Conservation (phyloP, 2,113 vertebrate species). For the Calidris pygmaea region DNA sequence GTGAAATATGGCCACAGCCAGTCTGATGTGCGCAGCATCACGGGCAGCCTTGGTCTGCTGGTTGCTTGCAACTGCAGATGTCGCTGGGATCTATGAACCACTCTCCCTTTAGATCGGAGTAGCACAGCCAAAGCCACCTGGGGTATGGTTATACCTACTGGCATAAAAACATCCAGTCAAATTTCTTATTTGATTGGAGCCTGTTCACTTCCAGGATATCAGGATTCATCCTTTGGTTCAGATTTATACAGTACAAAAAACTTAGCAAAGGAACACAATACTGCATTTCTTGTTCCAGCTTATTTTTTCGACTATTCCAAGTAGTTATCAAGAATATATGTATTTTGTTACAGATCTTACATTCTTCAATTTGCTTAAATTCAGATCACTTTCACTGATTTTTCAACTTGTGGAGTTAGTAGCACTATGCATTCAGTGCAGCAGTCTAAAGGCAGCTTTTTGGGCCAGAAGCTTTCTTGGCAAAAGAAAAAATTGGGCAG, state of each 20-base stretch:
- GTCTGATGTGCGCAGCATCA: background rate
- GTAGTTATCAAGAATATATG: background rate
- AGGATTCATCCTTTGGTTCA: background rate
- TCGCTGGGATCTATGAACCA: background rate
- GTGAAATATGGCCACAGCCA: background rate
- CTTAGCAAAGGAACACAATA: background rate
- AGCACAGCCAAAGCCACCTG: background rate
- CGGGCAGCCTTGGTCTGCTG: background rate
- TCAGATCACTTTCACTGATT: background rate
- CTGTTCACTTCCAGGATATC: background rate
- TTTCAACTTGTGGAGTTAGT: background rate
- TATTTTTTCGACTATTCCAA: background rate
- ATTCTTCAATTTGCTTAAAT: background rate
- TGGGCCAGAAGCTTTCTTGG: background rate
- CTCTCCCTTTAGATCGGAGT: background rate
- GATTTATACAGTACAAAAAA: background rate
- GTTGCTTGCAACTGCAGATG: background rate
- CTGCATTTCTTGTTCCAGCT: background rate
- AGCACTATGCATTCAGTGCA: background rate
- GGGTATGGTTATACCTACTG: background rate
- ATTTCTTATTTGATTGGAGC: background rate
- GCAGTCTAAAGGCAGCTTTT: background rate
- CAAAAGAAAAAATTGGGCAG: background rate
- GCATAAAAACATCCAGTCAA: background rate
- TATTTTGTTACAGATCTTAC: background rate